These are phyloP conservation scores for Tupiocoris notatus DNA, from an alignment of 2,888 invertebrate species.

Conservation along the genomic window DNA sequence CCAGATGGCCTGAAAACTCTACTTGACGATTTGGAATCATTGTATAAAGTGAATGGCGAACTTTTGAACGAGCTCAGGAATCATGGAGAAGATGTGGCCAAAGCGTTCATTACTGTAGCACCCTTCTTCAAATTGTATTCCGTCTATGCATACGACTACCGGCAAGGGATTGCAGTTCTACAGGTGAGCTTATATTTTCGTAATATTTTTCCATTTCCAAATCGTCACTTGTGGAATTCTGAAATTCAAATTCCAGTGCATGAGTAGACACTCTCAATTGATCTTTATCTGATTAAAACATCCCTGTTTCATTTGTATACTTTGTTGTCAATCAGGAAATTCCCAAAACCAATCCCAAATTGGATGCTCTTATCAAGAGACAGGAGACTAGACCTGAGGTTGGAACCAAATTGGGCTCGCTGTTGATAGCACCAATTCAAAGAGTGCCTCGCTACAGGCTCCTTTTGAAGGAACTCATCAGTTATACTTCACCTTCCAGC, in stretches of 20 bases:
- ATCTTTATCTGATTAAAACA: no score
- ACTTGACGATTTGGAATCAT: constrained; percentile 65
- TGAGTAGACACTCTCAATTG: no score
- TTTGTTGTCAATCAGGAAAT: no score
- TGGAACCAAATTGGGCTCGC: constrained; percentile 66
- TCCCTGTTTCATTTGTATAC: no score
- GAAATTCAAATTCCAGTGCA: no score
- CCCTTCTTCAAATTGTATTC: constrained; percentile 78
- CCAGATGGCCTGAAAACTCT: constrained; percentile 58
- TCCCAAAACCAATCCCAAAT: constrained; percentile 57
- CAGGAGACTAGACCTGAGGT: constrained; percentile 72
- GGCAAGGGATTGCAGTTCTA: constrained; percentile 61
- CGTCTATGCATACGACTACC: constrained; percentile 72
- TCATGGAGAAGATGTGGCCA: constrained; percentile 61
- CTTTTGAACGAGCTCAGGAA: constrained; percentile 61
- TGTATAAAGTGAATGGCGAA: constrained; percentile 65
- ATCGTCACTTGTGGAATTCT: no score
- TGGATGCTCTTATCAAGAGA: constrained; percentile 60
- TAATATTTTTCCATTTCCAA: no score
- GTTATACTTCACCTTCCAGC: constrained; percentile 61
- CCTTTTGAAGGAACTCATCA: constrained; percentile 66
- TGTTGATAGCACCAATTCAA: constrained; percentile 76
- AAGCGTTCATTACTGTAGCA: constrained; percentile 68
- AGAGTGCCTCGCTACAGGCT: constrained; percentile 74
- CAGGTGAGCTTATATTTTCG: constrained; percentile 60